These are phyloP conservation scores for Syritta pipiens DNA, from an alignment of 2,888 invertebrate species.

Conservation along the genomic window DNA sequence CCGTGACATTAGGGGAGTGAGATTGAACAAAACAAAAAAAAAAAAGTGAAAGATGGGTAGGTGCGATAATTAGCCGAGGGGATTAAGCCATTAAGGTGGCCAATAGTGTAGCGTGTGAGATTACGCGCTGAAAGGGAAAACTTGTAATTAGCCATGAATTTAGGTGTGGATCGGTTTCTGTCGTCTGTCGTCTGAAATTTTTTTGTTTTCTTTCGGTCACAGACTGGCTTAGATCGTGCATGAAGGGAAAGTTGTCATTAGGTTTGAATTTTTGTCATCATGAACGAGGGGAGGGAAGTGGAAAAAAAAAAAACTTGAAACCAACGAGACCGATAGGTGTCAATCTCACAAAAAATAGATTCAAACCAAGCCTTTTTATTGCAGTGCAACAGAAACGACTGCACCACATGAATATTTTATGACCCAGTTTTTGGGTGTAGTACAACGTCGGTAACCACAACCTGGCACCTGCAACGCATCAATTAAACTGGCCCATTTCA, in stretches of 20 bases:
- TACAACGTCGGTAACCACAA: too few species aligned
- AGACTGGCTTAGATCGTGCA: neutral
- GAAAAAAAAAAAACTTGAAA: too few species aligned
- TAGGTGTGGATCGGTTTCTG: slow-evolving; percentile 42
- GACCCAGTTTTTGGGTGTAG: too few species aligned
- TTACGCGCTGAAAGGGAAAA: slow-evolving; percentile 57
- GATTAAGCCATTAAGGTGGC: slow-evolving; percentile 59
- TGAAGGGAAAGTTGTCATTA: slow-evolving; percentile 17
- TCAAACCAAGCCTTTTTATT: too few species aligned
- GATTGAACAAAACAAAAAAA: slow-evolving; percentile 25
- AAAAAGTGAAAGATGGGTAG: slow-evolving; percentile 39
- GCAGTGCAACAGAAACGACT: too few species aligned
- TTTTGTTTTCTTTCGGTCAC: neutral
- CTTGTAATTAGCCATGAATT: slow-evolving; percentile 35
- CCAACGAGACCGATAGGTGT: too few species aligned
- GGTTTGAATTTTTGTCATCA: neutral
- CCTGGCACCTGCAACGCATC: too few species aligned
- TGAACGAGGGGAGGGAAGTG: too few species aligned
- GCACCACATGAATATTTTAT: too few species aligned
- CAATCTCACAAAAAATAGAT: too few species aligned
- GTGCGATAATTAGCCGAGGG: slow-evolving; percentile 59
- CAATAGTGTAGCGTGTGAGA: slow-evolving; percentile 42
- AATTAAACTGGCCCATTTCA: too few species aligned
- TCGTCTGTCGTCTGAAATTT: neutral
- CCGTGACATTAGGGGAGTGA: slow-evolving; percentile 45